Base-by-base conservation (phyloP, 2,113 vertebrate genomes). In the Megalops atlanticus region DNA sequence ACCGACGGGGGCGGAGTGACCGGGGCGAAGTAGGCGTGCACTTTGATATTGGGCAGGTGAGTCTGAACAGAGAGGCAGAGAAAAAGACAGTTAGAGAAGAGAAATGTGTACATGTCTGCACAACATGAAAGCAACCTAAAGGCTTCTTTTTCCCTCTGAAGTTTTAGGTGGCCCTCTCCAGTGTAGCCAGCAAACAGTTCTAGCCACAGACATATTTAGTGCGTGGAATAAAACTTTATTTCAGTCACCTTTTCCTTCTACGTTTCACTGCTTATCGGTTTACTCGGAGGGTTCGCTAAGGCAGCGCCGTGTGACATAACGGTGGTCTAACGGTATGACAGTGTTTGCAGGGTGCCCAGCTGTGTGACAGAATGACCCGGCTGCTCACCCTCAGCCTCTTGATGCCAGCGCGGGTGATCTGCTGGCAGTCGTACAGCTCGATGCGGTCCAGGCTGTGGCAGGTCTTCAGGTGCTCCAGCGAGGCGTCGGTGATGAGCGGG, bases 391-490 rank as follows among this genome's bases (percentile, higher is more conserved):
- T 93, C 91, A 99, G 95, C 93, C 98, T 97, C 92, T 99, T 99
- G 93, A 99, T 99, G 31, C 98, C 98, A 0, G 98, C 98, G 31
- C 98, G 94, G 0, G 98, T 96, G 92, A 99, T 99, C 82, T 99
- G 98, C 92, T 99, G 98, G 89, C 98, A 99, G 94, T 99, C 98
- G 41, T 99, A 99, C 21, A 99, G 95, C 85, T 99, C 98, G 77
- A 99, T 98, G 89, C 98, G 95, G 89, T 99, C 96, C 85, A 99
- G 91, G 89, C 96, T 98, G 86, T 99, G 97, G 91, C 98, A 99
- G 90, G 92, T 98, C 87, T 99, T 99, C 85, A 99, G 95, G 92
- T 99, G 97, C 92, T 99, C 98, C 90, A 99, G 93, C 15, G 98
- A 99, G 21, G 97, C 97, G 0, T 99, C 98, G 0, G 98, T 99